These are phyloP conservation scores for Pocillopora grandis DNA, from an alignment of 92 coral and sea anemone genomes.

Conservation along the genomic window DNA sequence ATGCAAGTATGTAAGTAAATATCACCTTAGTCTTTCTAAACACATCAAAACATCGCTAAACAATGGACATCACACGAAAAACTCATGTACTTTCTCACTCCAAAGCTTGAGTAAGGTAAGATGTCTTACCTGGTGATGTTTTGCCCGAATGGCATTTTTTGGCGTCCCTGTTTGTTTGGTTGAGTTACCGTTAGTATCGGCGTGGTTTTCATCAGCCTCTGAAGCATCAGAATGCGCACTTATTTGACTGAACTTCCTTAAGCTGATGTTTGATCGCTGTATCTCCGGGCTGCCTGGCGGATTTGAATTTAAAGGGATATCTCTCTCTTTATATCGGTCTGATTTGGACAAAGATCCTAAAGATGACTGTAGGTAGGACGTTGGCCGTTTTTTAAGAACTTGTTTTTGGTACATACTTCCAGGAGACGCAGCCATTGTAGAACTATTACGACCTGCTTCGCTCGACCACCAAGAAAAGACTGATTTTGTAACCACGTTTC, in stretches of 20 bases:
- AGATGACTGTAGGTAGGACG: slow-evolving; percentile 20
- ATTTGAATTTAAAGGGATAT: slow-evolving; percentile 21
- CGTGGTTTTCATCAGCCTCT: background rate
- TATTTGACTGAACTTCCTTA: slow-evolving; percentile 43
- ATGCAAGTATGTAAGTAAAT: slow-evolving; percentile 14
- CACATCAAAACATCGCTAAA: background rate
- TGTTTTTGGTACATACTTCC: slow-evolving; percentile 39
- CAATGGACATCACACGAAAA: slow-evolving; percentile 13
- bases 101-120: background rate
- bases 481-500: slow-evolving; percentile 17
- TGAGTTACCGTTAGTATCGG: slow-evolving; percentile 1
- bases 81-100: background rate
- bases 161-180: background rate
- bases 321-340: slow-evolving; percentile 12
- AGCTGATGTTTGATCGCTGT: slow-evolving; percentile 7
- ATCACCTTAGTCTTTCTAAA: slow-evolving; percentile 6
- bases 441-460: no score
- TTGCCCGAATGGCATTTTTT: slow-evolving; percentile 6
- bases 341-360: slow-evolving; percentile 12
- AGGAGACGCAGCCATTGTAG: slow-evolving; percentile 29
- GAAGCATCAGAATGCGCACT: slow-evolving; percentile 28
- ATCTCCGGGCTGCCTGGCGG: slow-evolving; percentile 13
- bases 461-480: background rate
- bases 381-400: slow-evolving; percentile 22
- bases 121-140: slow-evolving; percentile 24